A percentile compares a stretch with the other conserved stretches of the same genome.
Conservation (phyloP, 2,888 invertebrate genomes). For the Ophioninae sp. region DNA sequence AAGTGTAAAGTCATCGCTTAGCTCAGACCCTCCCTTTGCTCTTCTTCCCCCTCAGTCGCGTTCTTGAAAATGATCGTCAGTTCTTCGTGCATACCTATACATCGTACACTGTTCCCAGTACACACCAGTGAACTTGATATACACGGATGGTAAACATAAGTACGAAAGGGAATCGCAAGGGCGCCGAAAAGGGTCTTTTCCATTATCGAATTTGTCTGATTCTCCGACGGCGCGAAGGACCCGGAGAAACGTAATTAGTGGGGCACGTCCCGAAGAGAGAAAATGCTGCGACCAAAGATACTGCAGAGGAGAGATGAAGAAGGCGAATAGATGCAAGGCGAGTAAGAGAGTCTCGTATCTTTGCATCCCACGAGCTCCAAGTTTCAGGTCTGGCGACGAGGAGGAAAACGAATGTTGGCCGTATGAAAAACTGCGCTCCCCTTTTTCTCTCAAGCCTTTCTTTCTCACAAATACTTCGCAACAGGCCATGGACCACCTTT, state of each 20-base stretch:
- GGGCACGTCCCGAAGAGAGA: slow-evolving; percentile 26
- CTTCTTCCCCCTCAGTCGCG: not conserved
- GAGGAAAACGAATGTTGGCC: slow-evolving; percentile 39
- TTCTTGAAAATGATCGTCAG: not conserved
- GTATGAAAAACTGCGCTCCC: slow-evolving; percentile 53
- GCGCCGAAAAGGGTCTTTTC: slow-evolving; percentile 50
- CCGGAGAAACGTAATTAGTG: slow-evolving; percentile 71
- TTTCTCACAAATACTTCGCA: slow-evolving; percentile 36
- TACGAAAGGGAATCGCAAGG: slow-evolving; percentile 14
- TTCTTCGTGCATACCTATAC: slow-evolving; percentile 20
- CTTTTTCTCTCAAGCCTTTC: slow-evolving; percentile 45
- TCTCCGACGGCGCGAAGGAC: slow-evolving; percentile 48
- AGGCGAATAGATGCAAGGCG: not conserved
- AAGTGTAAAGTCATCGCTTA: too few relatives aligned
- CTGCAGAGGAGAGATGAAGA: slow-evolving; percentile 18
- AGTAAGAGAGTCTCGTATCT: slow-evolving; percentile 40
- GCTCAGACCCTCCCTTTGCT: not conserved
- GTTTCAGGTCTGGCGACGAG: slow-evolving; percentile 59
- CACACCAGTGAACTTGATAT: slow-evolving; percentile 1
- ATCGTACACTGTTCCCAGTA: slow-evolving; percentile 3
- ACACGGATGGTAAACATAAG: slow-evolving; percentile 37
- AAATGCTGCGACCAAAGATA: slow-evolving; percentile 23
- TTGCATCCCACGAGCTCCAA: slow-evolving; percentile 65
- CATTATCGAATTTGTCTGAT: slow-evolving; percentile 67
- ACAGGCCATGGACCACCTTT: slow-evolving; percentile 58